phyloP scores from a whole-genome alignment of 92 coral and sea anemone genomes.

The Scolanthus callimorphus region DNA sequence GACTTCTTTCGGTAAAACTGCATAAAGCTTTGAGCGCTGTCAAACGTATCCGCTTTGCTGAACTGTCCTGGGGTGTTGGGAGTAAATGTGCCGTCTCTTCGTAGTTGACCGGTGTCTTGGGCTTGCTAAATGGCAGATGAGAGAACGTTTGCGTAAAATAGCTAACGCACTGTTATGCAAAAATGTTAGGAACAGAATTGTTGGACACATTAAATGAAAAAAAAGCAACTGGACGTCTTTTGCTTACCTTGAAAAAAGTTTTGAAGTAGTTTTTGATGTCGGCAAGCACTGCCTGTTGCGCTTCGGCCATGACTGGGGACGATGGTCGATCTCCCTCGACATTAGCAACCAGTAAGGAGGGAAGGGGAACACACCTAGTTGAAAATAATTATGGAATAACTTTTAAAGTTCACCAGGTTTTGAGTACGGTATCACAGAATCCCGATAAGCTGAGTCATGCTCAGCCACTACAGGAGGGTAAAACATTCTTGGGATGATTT shows the following conservation, averaged over 20 bases:
- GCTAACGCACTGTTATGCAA: no score
- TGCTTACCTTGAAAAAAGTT: conserved; percentile 75
- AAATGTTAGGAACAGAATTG: neutral
- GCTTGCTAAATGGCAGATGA: conserved; percentile 48
- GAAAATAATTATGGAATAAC: neutral
- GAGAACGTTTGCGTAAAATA: no score
- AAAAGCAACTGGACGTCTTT: no score
- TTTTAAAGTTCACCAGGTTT: no score
- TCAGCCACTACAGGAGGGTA: no score
- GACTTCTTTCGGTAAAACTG: conserved; percentile 74
- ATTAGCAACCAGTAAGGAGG: conserved; percentile 53
- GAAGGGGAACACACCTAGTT: conserved; percentile 69
- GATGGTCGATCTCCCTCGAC: conserved; percentile 82
- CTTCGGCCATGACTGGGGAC: conserved; percentile 67
- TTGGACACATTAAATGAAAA: neutral
- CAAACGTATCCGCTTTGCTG: conserved; percentile 71
- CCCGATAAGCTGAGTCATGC: no score
- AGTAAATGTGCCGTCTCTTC: conserved; percentile 33
- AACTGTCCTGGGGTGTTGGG: conserved; percentile 74
- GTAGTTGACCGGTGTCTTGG: conserved; percentile 45
- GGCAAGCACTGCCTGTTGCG: conserved; percentile 71
- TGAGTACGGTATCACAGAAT: no score
- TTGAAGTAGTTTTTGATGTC: conserved; percentile 82
- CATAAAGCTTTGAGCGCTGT: conserved; percentile 71
- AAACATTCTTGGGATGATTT: no score